Evolutionary conservation across 2,888 invertebrate species (phyloP), one percentile per base, ranked within the genome.

Genomic region (Orchestes rusci): DNA sequence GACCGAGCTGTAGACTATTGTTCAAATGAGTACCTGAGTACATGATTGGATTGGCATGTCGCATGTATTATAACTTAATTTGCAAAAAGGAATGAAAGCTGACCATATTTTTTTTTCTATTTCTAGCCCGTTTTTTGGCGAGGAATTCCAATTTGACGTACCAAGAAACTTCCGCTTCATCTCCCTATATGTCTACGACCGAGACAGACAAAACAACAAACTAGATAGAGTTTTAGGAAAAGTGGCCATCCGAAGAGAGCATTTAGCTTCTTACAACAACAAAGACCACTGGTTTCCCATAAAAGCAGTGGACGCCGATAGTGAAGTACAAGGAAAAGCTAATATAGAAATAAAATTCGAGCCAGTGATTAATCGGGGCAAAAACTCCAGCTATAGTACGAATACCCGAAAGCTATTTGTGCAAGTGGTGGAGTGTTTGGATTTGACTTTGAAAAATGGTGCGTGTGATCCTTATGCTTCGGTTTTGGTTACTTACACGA

Each of bases 211-310:
- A 60, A 75, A 84, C 66, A 75, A 84, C 67, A 88, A 87, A 64
- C 86, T 87, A 64, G 87, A 89, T 68, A 87, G 86, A 69, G 79
- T 83, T 54, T 71, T 87, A 59, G 87, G 87, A 28, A 86, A 86
- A 67, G 91, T 92, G 53, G 88, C 91, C 42, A 84, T 93, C 65
- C 85, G 86, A 65, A 79, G 88, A 50, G 89, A 90, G 64, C 89
- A 92, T 61, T 72, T 93, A 55, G 81, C 87, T 59, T 79, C 80
- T 54, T 91, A 90, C 70, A 88, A 91, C 70, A 86, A 88, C 65
- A 90, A 88, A 63, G 93, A 93, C 68, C 87, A 91, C 65, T 93
- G 93, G 93, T 92, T 93, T 66, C 80, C 87, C 39, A 70, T 89
- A 66, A 76, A 82, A 59, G 81, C 87, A 19, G 85, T 91, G 17